Evolutionary conservation across 2,888 invertebrate genomes (phyloP), one percentile per base, ranked within the genome.

Genomic region (Eubasilissa splendida): DNA sequence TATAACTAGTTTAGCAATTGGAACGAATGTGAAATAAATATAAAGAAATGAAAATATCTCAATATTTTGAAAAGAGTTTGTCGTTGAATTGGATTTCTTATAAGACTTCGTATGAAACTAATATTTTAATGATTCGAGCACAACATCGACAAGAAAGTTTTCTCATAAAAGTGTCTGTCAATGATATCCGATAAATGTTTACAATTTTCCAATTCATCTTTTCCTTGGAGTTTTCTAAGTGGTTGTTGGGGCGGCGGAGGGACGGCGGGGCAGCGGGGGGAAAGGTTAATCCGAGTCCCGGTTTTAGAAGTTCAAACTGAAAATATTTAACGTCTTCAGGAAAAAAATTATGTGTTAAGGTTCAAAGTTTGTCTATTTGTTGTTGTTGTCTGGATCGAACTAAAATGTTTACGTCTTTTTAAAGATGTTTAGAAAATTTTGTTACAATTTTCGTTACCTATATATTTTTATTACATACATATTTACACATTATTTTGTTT

Each of bases 131-230:
- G 71, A 73, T 73, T 73, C 56, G 33, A 58, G 71, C 59, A 42
- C 52, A 73, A 7, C 56, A 50, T 12, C 56, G 71, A 12, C 56
- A 31, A n/a, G 31, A 75, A 82, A 82, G 68, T 82, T 82, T 80
- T 80, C 79, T 77, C 76, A 82, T 80, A 82, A 80, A 82, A 65
- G 68, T 80, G 68, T 71, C 78, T 79, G 73, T 76, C 76, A 79
- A 79, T 59, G 77, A 80, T 71, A 63, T 65, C 79, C 52, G 22
- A 70, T 52, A 76, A 77, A 52, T 80, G 73, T 73, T 71, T 73
- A 58, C 65, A 71, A 80, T 79, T 65, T 79, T 56, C 65, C 56
- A 74, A 74, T 79, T 78, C 33, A 58, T 74, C 76, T 76, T 65
- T n/a, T 53, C 76, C 52, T 10, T 22, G 14, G 73, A 73, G 58